A percentile compares a stretch with the other conserved stretches of the same genome.
Conservation (phyloP, 2,888 invertebrate species). For the Orchestes rusci region DNA sequence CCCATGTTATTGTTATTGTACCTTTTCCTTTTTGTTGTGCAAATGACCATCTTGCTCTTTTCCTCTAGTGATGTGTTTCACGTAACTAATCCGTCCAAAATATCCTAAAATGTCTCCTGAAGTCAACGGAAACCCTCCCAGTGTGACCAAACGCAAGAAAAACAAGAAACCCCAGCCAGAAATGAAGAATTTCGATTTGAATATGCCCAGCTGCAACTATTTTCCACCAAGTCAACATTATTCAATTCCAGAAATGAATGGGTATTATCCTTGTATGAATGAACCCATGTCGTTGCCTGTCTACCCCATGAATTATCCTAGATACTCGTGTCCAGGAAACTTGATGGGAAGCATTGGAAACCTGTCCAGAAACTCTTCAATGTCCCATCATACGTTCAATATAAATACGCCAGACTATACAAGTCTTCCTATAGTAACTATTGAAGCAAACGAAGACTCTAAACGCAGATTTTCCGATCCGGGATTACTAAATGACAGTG, state of each 20-base stretch:
- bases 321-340: conserved; percentile 26
- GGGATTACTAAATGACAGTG: conserved; percentile 48
- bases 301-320: conserved; percentile 51
- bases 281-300: conserved; percentile 61
- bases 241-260: conserved; percentile 30
- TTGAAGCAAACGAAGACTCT: conserved; percentile 47
- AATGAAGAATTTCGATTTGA: conserved; percentile 31
- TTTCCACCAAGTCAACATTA: conserved; percentile 30
- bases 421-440: conserved; percentile 62
- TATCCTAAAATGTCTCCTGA: conserved; percentile 39
- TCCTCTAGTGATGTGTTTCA: too few relatives aligned
- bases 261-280: conserved; percentile 36
- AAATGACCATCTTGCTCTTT: too few relatives aligned
- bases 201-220: conserved; percentile 35
- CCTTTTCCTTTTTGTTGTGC: too few relatives aligned
- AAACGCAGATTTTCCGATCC: conserved; percentile 62
- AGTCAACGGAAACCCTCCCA: conserved; percentile 42
- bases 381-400: conserved; percentile 24
- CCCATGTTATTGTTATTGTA: too few relatives aligned
- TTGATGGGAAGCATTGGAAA: conserved; percentile 28
- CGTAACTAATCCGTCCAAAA: too few relatives aligned
- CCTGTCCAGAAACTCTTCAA: conserved; percentile 28
- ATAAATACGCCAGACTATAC: conserved; percentile 46
- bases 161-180: conserved; percentile 35
- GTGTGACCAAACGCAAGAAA: conserved; percentile 42